These are phyloP conservation scores for Greenwoodochromis staneri DNA, from an alignment of 2,113 vertebrate genomes.

Conservation along the genomic window DNA sequence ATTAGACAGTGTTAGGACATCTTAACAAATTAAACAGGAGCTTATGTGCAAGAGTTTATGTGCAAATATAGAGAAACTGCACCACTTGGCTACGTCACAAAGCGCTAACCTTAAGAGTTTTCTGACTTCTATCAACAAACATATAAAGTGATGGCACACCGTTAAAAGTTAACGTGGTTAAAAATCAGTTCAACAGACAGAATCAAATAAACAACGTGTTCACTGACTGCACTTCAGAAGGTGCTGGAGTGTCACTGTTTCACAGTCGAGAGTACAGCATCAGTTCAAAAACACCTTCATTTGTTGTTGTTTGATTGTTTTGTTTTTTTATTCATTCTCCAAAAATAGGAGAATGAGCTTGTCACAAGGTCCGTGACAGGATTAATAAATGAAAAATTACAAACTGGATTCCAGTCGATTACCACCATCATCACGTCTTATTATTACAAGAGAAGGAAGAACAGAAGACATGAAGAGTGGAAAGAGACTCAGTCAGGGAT, in stretches of 20 bases:
- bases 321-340: constrained; percentile 24
- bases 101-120: background rate
- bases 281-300: background rate
- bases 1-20: background rate
- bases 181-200: background rate
- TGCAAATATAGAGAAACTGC: constrained; percentile 20
- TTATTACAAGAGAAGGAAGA: background rate
- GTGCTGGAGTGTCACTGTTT: constrained; percentile 5
- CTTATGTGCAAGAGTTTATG: background rate
- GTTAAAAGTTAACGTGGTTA: background rate
- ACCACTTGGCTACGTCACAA: background rate
- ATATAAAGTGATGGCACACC: constrained; percentile 1
- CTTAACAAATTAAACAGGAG: background rate
- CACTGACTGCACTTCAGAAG: background rate
- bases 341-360: constrained; percentile 29
- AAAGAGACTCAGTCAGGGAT: background rate
- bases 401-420: constrained; percentile 69
- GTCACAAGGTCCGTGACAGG: background rate
- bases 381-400: constrained; percentile 18
- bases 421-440: background rate
- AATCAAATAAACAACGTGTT: background rate
- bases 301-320: background rate
- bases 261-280: constrained; percentile 12
- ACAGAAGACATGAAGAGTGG: background rate
- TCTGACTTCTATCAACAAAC: background rate